A percentile compares a stretch with the other conserved stretches of the same genome.
Conservation (phyloP, 1,140 invertebrate species). For the Chymomyza costata region DNA sequence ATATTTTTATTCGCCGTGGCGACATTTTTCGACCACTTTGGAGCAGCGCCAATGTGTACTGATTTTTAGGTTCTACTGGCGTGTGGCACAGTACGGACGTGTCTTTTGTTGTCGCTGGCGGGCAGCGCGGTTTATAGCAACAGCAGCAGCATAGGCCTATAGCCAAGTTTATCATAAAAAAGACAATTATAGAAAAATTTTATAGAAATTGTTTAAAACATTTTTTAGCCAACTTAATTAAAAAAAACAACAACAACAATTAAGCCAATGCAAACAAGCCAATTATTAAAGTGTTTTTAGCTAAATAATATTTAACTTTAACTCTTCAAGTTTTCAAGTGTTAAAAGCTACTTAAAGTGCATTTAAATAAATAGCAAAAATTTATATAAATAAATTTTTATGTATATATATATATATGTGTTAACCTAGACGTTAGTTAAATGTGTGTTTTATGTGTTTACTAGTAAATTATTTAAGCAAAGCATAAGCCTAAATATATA, state of each 20-base stretch:
- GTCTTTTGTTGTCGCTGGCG: conserved; percentile 34
- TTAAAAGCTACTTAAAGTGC: conserved; percentile 20
- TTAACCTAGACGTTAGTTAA: no score
- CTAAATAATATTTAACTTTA: not conserved
- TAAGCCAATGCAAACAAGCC: conserved; percentile 4
- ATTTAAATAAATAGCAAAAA: conserved; percentile 31
- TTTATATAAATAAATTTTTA: conserved; percentile 2
- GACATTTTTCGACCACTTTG: not conserved
- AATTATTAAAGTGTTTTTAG: conserved; percentile 22
- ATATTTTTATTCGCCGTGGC: no score
- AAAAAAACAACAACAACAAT: conserved; percentile 7
- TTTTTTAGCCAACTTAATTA: conserved; percentile 27
- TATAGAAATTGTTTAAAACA: no score
- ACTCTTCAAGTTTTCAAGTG: no score
- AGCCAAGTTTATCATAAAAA: conserved; percentile 40
- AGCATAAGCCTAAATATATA: not conserved
- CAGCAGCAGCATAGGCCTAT: conserved; percentile 12
- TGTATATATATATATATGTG: no score
- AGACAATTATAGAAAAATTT: conserved; percentile 4
- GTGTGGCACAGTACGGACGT: conserved; percentile 64
- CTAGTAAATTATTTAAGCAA: not conserved
- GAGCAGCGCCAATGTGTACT: conserved; percentile 36
- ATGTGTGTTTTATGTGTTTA: conserved; percentile 7
- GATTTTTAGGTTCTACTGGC: conserved; percentile 69
- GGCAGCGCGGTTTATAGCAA: no score